Percentiles rank a stretch among this genome's conserved stretches.
phyloP scores from a whole-genome alignment of 2,888 invertebrate species.

The Scrobipalpa atriplicella region DNA sequence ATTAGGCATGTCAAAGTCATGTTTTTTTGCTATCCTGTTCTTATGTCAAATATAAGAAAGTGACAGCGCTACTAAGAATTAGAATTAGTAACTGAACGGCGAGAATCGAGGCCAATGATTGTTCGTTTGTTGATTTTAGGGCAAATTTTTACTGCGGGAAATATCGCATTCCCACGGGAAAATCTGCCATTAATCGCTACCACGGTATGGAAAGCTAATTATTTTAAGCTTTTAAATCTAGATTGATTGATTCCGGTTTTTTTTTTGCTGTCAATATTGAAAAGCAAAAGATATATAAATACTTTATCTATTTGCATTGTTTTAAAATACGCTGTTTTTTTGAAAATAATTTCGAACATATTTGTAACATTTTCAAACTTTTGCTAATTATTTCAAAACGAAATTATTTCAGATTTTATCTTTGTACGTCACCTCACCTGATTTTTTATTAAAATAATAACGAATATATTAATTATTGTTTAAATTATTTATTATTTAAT shows the following conservation, averaged over 20 bases:
- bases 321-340: conserved; percentile 4
- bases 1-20: no score
- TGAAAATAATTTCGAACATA: conserved; percentile 12
- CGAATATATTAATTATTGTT: conserved; percentile 22
- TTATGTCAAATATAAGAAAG: no score
- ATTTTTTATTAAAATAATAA: conserved; percentile 3
- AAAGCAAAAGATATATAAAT: background rate
- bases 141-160: background rate
- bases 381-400: background rate
- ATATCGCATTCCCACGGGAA: background rate
- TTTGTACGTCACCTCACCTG: background rate
- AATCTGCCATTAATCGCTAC: background rate
- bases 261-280: background rate
- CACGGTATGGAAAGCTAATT: no score
- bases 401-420: background rate
- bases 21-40: no score
- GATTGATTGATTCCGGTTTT: no score
- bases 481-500: conserved; percentile 23
- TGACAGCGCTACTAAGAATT: no score
- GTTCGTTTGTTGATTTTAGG: no score
- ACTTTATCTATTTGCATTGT: conserved; percentile 11
- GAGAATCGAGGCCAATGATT: no score
- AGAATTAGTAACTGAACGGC: no score
- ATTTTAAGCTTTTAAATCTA: no score
- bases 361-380: background rate